Evolutionary conservation across 2,888 invertebrate species (phyloP).

Genomic region (Ormyrus thymus): DNA sequence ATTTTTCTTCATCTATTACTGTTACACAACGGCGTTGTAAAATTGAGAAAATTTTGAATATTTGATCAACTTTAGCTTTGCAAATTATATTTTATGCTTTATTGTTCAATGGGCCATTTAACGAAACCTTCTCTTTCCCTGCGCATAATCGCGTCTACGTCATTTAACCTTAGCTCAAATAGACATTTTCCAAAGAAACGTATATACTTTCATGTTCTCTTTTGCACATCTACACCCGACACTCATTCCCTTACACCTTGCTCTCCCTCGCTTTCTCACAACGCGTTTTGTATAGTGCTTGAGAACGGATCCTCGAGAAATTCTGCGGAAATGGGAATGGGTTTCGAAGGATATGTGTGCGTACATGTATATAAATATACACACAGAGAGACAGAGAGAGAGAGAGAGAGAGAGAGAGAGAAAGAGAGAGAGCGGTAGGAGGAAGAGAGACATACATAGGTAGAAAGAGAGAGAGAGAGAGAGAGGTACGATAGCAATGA

Average conservation of each 20-base stretch:
- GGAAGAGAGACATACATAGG: constrained; percentile 2
- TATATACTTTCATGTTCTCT: background rate
- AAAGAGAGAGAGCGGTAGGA: background rate
- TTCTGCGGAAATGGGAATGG: constrained; percentile 38
- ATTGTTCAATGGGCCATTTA: constrained; percentile 26
- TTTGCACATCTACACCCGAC: background rate
- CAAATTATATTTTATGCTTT: background rate
- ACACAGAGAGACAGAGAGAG: constrained; percentile 7
- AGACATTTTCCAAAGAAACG: constrained; percentile 29
- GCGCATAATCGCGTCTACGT: background rate
- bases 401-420: constrained; percentile 10
- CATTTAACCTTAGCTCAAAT: constrained; percentile 7
- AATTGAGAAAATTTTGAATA: too few relatives aligned
- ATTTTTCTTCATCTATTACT: too few relatives aligned
- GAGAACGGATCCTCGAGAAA: background rate
- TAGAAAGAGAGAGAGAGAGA: background rate
- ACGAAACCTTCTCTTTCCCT: background rate
- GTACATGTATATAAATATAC: constrained; percentile 1
- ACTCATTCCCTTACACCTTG: background rate
- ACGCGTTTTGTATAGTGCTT: too few relatives aligned
- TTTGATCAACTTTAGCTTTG: too few relatives aligned
- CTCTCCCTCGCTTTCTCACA: background rate
- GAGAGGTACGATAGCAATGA: constrained; percentile 8
- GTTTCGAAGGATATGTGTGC: constrained; percentile 6
- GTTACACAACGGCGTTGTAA: too few relatives aligned